phyloP scores from a whole-genome alignment of 1,140 invertebrate species.

The Drosophila repleta region DNA sequence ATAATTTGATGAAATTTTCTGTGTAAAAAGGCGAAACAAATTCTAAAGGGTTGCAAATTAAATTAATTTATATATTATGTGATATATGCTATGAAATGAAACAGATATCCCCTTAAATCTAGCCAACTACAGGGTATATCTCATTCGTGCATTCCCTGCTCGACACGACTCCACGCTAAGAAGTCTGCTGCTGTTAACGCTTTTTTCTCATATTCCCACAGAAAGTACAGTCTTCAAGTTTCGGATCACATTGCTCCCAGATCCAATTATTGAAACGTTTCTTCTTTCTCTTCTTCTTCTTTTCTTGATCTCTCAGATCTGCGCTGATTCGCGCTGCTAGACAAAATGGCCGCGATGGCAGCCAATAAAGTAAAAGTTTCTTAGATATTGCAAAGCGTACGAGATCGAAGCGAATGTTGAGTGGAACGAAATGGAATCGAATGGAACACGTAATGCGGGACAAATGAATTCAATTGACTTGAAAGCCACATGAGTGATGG shows the following conservation, averaged over 20 bases:
- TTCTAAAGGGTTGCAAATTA: too few relatives aligned
- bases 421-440: constrained; percentile 7
- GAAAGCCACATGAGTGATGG: not conserved
- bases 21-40: too few relatives aligned
- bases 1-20: too few relatives aligned
- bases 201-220: not conserved
- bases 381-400: not conserved
- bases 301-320: not conserved
- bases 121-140: not conserved
- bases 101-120: too few relatives aligned
- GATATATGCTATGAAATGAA: too few relatives aligned
- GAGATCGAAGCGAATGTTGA: constrained; percentile 5
- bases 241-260: not conserved
- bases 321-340: not conserved
- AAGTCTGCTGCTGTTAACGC: not conserved
- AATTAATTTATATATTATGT: too few relatives aligned
- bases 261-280: not conserved
- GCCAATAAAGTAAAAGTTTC: constrained; percentile 15
- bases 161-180: too few relatives aligned
- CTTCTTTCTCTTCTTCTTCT: not conserved
- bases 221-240: constrained; percentile 1
- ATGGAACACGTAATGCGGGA: not conserved
- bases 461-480: not conserved
- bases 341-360: constrained; percentile 11
- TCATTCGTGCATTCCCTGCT: not conserved